These are phyloP conservation scores for Aegypius monachus DNA, from an alignment of 2,113 vertebrate genomes.

Conservation along the genomic window DNA sequence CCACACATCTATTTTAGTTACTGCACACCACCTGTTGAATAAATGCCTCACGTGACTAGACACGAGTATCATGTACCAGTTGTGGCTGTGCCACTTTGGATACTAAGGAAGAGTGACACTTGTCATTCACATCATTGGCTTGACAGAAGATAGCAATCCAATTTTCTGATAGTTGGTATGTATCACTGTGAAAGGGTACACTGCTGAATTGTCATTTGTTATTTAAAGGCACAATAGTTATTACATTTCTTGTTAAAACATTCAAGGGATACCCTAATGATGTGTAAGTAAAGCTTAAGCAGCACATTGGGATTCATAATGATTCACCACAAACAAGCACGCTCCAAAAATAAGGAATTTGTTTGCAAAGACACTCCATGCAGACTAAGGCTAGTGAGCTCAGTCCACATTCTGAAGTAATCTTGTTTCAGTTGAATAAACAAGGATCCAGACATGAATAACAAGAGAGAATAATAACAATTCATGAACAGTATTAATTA, in stretches of 20 bases:
- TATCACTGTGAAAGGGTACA: not conserved
- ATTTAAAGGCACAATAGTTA: not conserved
- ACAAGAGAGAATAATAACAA: not conserved
- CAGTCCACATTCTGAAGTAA: not conserved
- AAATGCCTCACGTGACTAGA: not conserved
- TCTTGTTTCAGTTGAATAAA: not conserved
- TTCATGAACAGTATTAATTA: not conserved
- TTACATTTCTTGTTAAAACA: not conserved
- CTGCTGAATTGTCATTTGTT: not conserved
- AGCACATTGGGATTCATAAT: not conserved
- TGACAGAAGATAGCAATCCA: not conserved
- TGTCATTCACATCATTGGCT: not conserved
- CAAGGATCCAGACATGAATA: not conserved
- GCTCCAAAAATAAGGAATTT: not conserved
- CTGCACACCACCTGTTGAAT: not conserved
- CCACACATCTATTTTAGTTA: not conserved
- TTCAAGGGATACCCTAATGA: not conserved
- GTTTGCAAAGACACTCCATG: not conserved
- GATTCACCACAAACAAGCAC: not conserved
- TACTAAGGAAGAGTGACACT: not conserved
- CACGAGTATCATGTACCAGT: not conserved
- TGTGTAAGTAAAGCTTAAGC: not conserved
- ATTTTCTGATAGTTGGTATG: not conserved
- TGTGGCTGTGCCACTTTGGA: not conserved
- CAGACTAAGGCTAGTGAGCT: not conserved